Evolutionary conservation across 2,113 vertebrate species (phyloP), one percentile per base, ranked within the genome.

Genomic region (Rhodinocichla rosea): DNA sequence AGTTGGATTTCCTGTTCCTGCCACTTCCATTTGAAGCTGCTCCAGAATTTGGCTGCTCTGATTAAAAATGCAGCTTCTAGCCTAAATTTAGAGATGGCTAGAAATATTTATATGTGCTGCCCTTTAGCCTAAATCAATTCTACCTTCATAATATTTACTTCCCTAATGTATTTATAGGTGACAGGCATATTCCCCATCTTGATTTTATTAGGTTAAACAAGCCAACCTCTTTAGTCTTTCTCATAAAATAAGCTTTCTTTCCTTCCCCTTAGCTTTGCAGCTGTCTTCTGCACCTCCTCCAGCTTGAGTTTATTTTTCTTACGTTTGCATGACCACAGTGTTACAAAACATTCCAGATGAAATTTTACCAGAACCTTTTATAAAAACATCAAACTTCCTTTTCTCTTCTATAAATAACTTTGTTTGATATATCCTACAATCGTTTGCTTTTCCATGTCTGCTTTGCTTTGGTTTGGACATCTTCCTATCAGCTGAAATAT

Each of bases 111-210:
- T 94, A 60, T 84, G 83, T 89, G 89, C 86, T 95, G 95, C 92
- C 94, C 94, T 96, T 97, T 96, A 92, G 94, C 89, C 92, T 89
- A 90, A 83, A 89, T 93, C 83, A 67, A 11, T 93, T 92, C 83
- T 90, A 84, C 91, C 83, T 93, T 95, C 89, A 81, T 96, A 94
- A 95, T 94, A 95, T 94, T 95, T 95, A 92, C 86, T 95, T 95
- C 92, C 86, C 87, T 90, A 92, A 92, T 92, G 83, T 96, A 93
- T 97, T 94, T 96, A 81, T 89, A 95, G 89, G 83, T 93, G 94
- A 83, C 91, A 94, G 83, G 73, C 83, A 35, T 94, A 85, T 89
- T 96, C 56, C 73, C 56, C 33, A 37, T 78, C 83, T 86, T 89
- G 86, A 90, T 93, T 94, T 94, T 95, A 92, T 94, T 94, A 83